Percentiles rank a stretch among this genome's conserved stretches.
phyloP scores from a whole-genome alignment of 2,797 vertebrate genomes.

The Onychomys arenicola region DNA sequence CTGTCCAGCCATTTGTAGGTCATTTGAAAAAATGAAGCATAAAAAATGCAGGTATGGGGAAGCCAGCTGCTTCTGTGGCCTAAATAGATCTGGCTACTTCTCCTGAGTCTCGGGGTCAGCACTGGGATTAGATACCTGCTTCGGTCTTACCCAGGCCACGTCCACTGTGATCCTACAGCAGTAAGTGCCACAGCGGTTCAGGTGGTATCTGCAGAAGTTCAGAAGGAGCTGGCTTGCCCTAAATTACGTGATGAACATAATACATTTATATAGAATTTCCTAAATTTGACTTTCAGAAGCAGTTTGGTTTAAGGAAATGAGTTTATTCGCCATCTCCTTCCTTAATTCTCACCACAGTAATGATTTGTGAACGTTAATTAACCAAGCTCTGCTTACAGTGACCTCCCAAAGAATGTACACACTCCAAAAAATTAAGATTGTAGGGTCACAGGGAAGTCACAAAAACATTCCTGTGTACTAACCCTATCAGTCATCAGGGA shows the following conservation, averaged over 20 bases:
- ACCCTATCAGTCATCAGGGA: background rate
- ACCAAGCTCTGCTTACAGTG: background rate
- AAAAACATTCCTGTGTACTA: background rate
- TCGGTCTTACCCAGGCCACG: background rate
- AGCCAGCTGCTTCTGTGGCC: background rate
- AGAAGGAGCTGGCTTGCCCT: background rate
- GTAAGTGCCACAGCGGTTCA: background rate
- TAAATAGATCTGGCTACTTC: background rate
- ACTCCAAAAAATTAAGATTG: background rate
- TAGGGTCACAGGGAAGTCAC: background rate
- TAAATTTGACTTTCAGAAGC: background rate
- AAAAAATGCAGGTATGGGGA: background rate
- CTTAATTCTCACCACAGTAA: background rate
- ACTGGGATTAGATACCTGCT: background rate
- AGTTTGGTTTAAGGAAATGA: background rate
- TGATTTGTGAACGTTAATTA: slow-evolving; percentile 35
- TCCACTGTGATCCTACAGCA: background rate
- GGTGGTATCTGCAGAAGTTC: background rate
- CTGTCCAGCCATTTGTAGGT: background rate
- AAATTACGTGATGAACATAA: background rate
- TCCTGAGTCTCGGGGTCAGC: background rate
- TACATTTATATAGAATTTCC: background rate
- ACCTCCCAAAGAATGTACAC: background rate
- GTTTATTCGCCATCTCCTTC: background rate
- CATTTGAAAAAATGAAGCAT: background rate